Evolutionary conservation across 2,113 vertebrate genomes (phyloP), one percentile per base, ranked within the genome.

Genomic region (Cinclus cinclus): DNA sequence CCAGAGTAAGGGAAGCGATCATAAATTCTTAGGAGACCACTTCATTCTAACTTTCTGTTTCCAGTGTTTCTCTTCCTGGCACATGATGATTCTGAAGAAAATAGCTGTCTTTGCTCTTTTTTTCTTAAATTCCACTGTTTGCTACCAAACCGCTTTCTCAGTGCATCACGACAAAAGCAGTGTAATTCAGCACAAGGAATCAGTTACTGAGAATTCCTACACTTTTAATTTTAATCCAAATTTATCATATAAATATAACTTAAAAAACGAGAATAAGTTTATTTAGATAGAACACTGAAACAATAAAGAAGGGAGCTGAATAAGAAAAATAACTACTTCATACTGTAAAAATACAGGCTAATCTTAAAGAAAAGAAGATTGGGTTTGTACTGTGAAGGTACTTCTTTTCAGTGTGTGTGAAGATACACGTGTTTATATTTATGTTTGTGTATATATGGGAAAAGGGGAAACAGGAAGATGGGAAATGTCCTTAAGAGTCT

Each of bases 341-440:
- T 63, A 44, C 71, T 87, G 65, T 71, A 71, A 77, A 86, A 87
- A 62, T 83, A 31, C 69, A 67, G 87, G n/a, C 42, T 83, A 50
- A 79, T 76, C 77, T 82, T 91, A 62, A 63, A 63, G 41, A 78
- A 47, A 62, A 80, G 16, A 78, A 67, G 58, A 84, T 85, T 73
- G 15, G 50, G 81, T 83, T 81, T 92, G 55, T 94, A 70, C 76
- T 93, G 73, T 83, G 47, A 90, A 92, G 92, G 92, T 95, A 88
- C 88, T 90, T 82, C 52, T 63, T 89, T 85, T 75, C 13, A 37
- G 49, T 87, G 60, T 93, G 78, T 88, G 74, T 91, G 77, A 87
- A 89, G 71, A 75, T 33, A 47, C 30, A 24, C 15, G 12, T 37
- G 15, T 73, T 13, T 69, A 41, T 83, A 15, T 79, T 5, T 71